Conservation (phyloP, 2,888 invertebrate species). For the Emmelina monodactyla region DNA sequence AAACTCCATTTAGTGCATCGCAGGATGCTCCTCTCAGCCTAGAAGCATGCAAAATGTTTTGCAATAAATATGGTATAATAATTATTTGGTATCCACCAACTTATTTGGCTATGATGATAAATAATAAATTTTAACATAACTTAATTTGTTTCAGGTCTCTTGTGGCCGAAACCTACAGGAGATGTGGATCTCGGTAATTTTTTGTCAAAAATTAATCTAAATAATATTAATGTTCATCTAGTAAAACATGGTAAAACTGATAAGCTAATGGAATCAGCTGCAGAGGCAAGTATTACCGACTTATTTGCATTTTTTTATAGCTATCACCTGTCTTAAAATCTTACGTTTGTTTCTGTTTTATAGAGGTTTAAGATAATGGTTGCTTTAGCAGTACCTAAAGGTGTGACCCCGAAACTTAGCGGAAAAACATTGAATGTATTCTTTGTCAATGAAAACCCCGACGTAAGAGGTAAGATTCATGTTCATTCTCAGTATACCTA, state of each 20-base stretch:
- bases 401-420: conserved; percentile 29
- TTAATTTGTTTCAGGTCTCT: conserved; percentile 31
- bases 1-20: conserved; percentile 33
- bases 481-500: background rate
- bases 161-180: conserved; percentile 74
- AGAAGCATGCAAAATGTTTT: conserved; percentile 71
- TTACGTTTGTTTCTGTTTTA: conserved; percentile 15
- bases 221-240: conserved; percentile 58
- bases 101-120: background rate
- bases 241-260: conserved; percentile 31
- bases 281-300: conserved; percentile 23
- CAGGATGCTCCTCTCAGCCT: conserved; percentile 52
- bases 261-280: conserved; percentile 33
- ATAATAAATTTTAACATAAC: background rate
- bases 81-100: background rate
- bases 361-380: conserved; percentile 41
- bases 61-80: conserved; percentile 57
- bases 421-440: conserved; percentile 38
- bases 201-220: conserved; percentile 51
- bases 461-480: conserved; percentile 29
- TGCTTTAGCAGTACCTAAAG: conserved; percentile 27
- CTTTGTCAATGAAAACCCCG: conserved; percentile 34
- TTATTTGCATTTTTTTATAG: conserved; percentile 1
- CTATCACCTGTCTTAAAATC: background rate
- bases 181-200: conserved; percentile 59